Percentiles rank a stretch among this genome's conserved stretches.
Conservation (phyloP, 2,888 invertebrate genomes). For the Danaus chrysippus region DNA sequence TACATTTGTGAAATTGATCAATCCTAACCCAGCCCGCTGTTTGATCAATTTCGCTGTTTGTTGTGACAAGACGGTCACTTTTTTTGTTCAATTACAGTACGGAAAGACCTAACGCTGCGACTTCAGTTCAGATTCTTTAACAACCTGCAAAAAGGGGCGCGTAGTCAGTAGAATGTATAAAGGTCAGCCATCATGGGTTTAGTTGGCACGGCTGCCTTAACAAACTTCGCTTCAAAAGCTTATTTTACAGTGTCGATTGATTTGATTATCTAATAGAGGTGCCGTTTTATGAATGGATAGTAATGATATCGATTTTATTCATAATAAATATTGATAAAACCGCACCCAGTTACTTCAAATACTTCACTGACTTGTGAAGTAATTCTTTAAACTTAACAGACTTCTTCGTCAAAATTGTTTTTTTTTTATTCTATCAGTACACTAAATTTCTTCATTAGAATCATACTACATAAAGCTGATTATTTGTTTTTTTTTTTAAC, state of each 20-base stretch:
- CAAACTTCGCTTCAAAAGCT: constrained; percentile 71
- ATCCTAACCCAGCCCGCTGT: constrained; percentile 14
- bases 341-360: constrained; percentile 21
- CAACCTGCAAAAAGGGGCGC: constrained; percentile 91
- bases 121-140: constrained; percentile 97
- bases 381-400: constrained; percentile 14
- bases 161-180: constrained; percentile 85
- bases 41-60: constrained; percentile 28
- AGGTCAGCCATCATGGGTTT: constrained; percentile 62
- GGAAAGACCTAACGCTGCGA: constrained; percentile 97
- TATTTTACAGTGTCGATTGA: constrained; percentile 56
- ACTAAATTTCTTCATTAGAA: constrained; percentile 7
- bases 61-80: constrained; percentile 50
- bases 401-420: constrained; percentile 9
- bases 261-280: constrained; percentile 55
- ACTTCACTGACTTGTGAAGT: constrained; percentile 16
- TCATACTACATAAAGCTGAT: background rate
- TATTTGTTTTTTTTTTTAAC: constrained; percentile 20
- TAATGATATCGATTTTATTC: background rate
- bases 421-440: constrained; percentile 19
- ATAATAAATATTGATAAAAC: constrained; percentile 19
- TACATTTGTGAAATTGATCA: constrained; percentile 34
- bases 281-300: constrained; percentile 54
- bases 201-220: constrained; percentile 70
- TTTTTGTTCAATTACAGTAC: constrained; percentile 87